phyloP scores from a whole-genome alignment of 2,888 invertebrate species.

The Drosophila monieri region DNA sequence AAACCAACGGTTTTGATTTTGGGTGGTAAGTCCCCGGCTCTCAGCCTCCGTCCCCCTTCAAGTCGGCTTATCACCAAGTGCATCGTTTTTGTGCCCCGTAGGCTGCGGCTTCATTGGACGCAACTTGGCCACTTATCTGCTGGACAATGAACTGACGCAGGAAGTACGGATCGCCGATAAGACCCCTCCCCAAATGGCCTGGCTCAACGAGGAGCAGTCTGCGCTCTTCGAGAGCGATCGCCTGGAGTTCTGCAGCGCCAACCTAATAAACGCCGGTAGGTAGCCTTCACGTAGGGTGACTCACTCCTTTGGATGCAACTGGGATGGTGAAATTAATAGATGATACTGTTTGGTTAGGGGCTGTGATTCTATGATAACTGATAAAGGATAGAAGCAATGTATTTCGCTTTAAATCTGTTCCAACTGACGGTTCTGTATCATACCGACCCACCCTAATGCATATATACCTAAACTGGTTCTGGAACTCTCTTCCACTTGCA shows the following conservation, averaged over 20 bases:
- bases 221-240: constrained; percentile 89
- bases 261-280: constrained; percentile 94
- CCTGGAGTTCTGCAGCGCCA: constrained; percentile 95
- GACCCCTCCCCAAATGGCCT: constrained; percentile 96
- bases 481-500: constrained; percentile 80
- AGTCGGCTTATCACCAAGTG: constrained; percentile 37
- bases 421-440: not conserved
- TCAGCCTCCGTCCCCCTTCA: constrained; percentile 33
- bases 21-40: constrained; percentile 78
- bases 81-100: constrained; percentile 78
- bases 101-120: constrained; percentile 97
- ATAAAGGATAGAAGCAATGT: not conserved
- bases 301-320: not conserved
- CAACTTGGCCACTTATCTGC: constrained; percentile 92
- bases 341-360: not conserved
- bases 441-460: constrained; percentile 11
- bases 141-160: constrained; percentile 90
- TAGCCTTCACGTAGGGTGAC: constrained; percentile 18
- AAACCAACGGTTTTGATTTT: constrained; percentile 83
- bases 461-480: constrained; percentile 59
- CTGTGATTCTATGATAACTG: not conserved
- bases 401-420: not conserved
- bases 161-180: constrained; percentile 94
- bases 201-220: constrained; percentile 91
- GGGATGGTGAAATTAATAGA: constrained; percentile 6